phyloP scores from a whole-genome alignment of 2,888 invertebrate genomes.

The Byasa hedistus region DNA sequence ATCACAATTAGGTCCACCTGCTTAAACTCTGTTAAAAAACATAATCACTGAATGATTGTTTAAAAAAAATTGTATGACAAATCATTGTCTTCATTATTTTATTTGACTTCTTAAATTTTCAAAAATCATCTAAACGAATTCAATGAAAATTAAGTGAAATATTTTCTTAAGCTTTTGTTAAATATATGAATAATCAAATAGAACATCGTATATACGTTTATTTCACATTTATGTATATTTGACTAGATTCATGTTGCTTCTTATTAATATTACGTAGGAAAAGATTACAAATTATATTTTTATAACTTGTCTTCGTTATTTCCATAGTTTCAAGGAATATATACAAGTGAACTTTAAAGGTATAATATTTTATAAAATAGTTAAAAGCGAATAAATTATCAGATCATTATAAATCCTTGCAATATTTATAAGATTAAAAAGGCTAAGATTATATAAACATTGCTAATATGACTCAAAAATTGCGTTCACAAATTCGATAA shows the following conservation, averaged over 20 bases:
- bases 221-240: conserved; percentile 46
- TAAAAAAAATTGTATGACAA: too few relatives aligned
- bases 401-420: conserved; percentile 47
- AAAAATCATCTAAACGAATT: too few relatives aligned
- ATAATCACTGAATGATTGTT: too few relatives aligned
- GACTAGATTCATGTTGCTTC: conserved; percentile 57
- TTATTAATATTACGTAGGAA: conserved; percentile 42
- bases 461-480: conserved; percentile 19
- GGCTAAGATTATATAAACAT: conserved; percentile 42
- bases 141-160: too few relatives aligned
- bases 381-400: conserved; percentile 49
- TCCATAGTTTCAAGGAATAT: conserved; percentile 41
- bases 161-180: too few relatives aligned
- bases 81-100: too few relatives aligned
- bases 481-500: conserved; percentile 26
- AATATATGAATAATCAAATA: not conserved
- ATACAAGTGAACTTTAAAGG: conserved; percentile 23
- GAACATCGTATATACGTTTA: conserved; percentile 42
- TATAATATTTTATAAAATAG: conserved; percentile 40
- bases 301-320: conserved; percentile 43
- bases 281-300: conserved; percentile 31
- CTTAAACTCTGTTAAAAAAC: too few relatives aligned
- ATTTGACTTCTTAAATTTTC: too few relatives aligned
- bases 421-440: conserved; percentile 55
- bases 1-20: too few relatives aligned